A percentile compares a stretch with the other conserved stretches of the same genome.
phyloP scores from a whole-genome alignment of 2,888 invertebrate genomes.

The Branchellion lobata region DNA sequence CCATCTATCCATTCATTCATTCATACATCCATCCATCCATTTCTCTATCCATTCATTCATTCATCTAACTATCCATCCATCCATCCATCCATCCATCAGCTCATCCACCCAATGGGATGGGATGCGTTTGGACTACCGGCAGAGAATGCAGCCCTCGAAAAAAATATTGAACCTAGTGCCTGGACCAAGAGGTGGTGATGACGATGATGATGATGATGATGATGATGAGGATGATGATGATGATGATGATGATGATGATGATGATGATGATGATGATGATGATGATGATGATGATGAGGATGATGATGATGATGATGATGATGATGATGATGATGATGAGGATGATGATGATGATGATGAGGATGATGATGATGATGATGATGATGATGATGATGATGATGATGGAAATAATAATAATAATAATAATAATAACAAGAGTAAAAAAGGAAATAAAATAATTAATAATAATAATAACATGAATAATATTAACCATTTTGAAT shows the following conservation, averaged over 20 bases:
- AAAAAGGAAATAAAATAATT: background rate
- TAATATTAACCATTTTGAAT: background rate
- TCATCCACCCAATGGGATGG: slow-evolving; percentile 97
- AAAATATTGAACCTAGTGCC: slow-evolving; percentile 74
- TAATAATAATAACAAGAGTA: too few relatives aligned
- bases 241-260: background rate
- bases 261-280: background rate
- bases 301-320: too few relatives aligned
- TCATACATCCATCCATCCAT: too few relatives aligned
- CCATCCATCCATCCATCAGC: slow-evolving; percentile 63
- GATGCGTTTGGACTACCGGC: slow-evolving; percentile 98
- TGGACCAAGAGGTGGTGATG: slow-evolving; percentile 73
- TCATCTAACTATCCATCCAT: background rate
- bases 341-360: background rate
- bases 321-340: too few relatives aligned
- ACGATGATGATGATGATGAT: too few relatives aligned
- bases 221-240: background rate
- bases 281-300: too few relatives aligned
- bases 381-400: background rate
- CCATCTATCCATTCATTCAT: too few relatives aligned
- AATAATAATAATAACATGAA: background rate
- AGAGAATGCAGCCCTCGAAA: slow-evolving; percentile 93
- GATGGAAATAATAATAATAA: too few relatives aligned
- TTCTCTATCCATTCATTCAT: background rate
- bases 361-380: background rate